phyloP scores from a whole-genome alignment of 1,140 invertebrate species.

The Leptinotarsa texana region DNA sequence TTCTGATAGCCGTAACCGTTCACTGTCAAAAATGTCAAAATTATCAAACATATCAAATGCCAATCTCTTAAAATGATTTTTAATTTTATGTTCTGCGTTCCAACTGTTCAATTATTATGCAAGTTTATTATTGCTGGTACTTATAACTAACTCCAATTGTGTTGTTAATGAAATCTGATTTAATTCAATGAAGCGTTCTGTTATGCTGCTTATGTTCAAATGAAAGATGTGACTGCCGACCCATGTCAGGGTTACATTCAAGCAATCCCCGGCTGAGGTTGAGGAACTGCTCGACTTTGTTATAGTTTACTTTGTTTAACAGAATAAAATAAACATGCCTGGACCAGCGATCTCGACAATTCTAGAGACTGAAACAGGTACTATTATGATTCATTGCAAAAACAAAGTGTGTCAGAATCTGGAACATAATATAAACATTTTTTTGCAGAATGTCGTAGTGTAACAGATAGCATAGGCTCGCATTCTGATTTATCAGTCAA shows the following conservation, averaged over 20 bases:
- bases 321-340: conserved; percentile 42
- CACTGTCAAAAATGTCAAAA: too few relatives aligned
- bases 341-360: conserved; percentile 41
- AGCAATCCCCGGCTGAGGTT: background rate
- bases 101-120: too few relatives aligned
- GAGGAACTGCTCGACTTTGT: background rate
- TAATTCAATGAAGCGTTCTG: conserved; percentile 9
- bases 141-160: conserved; percentile 29
- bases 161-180: conserved; percentile 32
- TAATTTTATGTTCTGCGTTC: too few relatives aligned
- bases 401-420: conserved; percentile 44
- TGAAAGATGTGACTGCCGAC: background rate
- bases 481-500: conserved; percentile 71
- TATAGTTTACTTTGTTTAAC: conserved; percentile 1
- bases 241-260: background rate
- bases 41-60: too few relatives aligned
- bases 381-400: conserved; percentile 41
- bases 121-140: too few relatives aligned
- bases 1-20: too few relatives aligned
- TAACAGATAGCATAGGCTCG: conserved; percentile 75
- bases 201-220: conserved; percentile 15
- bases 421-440: conserved; percentile 36
- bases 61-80: too few relatives aligned
- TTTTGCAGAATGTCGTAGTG: conserved; percentile 61
- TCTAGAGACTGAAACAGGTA: conserved; percentile 51